Conservation (phyloP, 2,888 invertebrate genomes). For the Agrotis exclamationis region DNA sequence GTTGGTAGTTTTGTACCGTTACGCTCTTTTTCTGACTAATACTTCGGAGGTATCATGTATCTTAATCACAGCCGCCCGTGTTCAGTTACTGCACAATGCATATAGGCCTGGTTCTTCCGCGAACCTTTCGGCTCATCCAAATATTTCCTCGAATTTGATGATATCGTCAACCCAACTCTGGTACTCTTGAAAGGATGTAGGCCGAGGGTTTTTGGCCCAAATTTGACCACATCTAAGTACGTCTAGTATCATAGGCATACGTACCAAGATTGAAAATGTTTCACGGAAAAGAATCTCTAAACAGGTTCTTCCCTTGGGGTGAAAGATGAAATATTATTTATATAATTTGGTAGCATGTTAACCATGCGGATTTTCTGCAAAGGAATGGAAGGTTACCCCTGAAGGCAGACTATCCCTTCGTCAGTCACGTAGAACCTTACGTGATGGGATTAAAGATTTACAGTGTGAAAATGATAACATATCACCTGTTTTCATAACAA, state of each 20-base stretch:
- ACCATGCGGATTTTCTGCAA: conserved; percentile 53
- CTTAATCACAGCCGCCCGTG: too few relatives aligned
- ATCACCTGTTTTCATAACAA: conserved; percentile 36
- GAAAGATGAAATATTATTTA: conserved; percentile 62
- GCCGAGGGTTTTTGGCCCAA: too few relatives aligned
- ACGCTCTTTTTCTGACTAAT: neutral
- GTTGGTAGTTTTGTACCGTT: too few relatives aligned
- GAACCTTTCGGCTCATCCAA: too few relatives aligned
- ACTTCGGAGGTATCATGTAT: too few relatives aligned
- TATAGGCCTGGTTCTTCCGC: too few relatives aligned
- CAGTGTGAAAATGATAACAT: conserved; percentile 48
- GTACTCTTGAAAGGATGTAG: too few relatives aligned
- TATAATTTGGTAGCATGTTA: conserved; percentile 61
- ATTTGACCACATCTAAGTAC: too few relatives aligned
- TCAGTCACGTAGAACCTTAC: conserved; percentile 60
- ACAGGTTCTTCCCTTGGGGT: conserved; percentile 36
- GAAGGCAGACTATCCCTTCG: conserved; percentile 45
- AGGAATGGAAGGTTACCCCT: conserved; percentile 21
- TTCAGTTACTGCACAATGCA: too few relatives aligned
- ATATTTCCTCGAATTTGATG: too few relatives aligned
- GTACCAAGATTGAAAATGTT: neutral
- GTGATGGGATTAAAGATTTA: conserved; percentile 61
- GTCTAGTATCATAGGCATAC: neutral
- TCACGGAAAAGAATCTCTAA: conserved; percentile 18
- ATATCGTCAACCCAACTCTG: too few relatives aligned